Evolutionary conservation across 2,797 vertebrate species (phyloP), one percentile per base, ranked within the genome.

Genomic region (Pyrocephalus nanus): DNA sequence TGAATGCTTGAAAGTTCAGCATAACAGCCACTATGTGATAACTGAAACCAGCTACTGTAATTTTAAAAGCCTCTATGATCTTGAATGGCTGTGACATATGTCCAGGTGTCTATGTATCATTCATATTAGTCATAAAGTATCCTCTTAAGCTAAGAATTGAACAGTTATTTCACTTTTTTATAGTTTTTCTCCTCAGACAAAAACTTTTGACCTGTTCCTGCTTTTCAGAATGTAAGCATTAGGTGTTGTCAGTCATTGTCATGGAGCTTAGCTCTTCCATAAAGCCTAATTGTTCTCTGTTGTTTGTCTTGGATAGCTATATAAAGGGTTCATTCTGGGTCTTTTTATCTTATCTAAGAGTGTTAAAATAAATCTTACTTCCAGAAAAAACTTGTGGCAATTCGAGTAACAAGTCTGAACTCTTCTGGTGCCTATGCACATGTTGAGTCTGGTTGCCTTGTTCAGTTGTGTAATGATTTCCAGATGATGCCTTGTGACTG

Each of bases 401-500:
- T 91, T 83, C 1, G 1, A 86, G 61, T 74, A 83, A 81, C 29
- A 50, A 72, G 79, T 95, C 69, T 86, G 83, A 93, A 93, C 88
- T 94, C 70, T 75, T 80, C 65, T 80, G 70, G 43, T 95, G 83
- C 76, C 70, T 81, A 7, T 90, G 66, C 66, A 84, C 50, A 62
- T 88, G 73, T 88, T 1, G n/a, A 90, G 79, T 93, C 83, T 96
- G 70, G 16, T 88, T 91, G 83, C 58, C 79, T 88, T 72, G 18
- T 91, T 84, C 6, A 26, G 11, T 77, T 74, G 60, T 26, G 13
- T 95, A 92, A 96, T 90, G 40, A 48, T 86, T 96, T 93, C 95
- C 96, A 96, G 94, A 94, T 90, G 95, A 95, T 78, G 51, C 76
- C 55, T 45, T 66, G 79, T 96, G 96, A 48, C 36, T 94, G 77